Conservation (phyloP, 2,888 invertebrate species). For the Dicyrtoma fusca region DNA sequence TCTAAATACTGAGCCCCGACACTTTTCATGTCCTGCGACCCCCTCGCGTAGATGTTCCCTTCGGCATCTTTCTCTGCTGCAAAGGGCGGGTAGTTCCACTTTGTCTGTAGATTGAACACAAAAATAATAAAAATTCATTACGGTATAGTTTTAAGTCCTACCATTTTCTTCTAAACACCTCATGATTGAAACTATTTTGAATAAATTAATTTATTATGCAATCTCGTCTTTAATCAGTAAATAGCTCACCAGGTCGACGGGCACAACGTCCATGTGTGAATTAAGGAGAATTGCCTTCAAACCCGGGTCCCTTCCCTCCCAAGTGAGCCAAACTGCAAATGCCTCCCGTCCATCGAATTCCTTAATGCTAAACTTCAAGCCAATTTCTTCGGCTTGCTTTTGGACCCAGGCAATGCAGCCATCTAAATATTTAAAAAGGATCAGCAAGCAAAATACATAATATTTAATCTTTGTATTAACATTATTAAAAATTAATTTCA, state of each 20-base stretch:
- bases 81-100: slow-evolving; percentile 90
- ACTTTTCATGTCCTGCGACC: slow-evolving; percentile 88
- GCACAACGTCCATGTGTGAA: slow-evolving; percentile 97
- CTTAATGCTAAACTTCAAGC: slow-evolving; percentile 68
- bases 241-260: slow-evolving; percentile 77
- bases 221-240: slow-evolving; percentile 17
- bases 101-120: slow-evolving; percentile 56
- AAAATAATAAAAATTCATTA: not conserved
- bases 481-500: too few species aligned
- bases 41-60: slow-evolving; percentile 85
- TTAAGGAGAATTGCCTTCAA: slow-evolving; percentile 79
- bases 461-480: too few species aligned
- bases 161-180: too few species aligned
- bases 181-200: too few species aligned
- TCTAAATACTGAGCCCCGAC: slow-evolving; percentile 76
- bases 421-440: too few species aligned
- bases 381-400: slow-evolving; percentile 72
- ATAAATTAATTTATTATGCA: not conserved
- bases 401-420: slow-evolving; percentile 74
- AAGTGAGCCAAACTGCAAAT: slow-evolving; percentile 82
- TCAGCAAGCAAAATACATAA: too few species aligned
- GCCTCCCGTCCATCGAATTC: slow-evolving; percentile 67
- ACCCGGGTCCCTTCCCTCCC: slow-evolving; percentile 74
- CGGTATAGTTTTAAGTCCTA: too few species aligned
- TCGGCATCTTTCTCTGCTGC: slow-evolving; percentile 76